Base-by-base conservation (phyloP, 2,113 vertebrate genomes). In the Chloebia gouldiae region DNA sequence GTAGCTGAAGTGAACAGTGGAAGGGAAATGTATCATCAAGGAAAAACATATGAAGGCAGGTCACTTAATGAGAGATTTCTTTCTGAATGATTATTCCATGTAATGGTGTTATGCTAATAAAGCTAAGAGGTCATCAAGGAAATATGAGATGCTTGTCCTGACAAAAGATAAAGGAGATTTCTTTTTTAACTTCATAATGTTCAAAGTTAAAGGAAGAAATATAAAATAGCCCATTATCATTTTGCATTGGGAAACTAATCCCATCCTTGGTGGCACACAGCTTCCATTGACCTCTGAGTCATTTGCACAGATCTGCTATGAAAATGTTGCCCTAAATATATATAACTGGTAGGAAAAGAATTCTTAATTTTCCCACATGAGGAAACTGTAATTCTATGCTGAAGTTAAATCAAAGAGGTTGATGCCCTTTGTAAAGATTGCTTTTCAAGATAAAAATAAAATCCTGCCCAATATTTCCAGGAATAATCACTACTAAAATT, bases 131-230 rank as follows among this genome's bases (percentile, higher is more conserved):
- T 92, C 42, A 84, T 69, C 57, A 93, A 76, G 39, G 37, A 84
- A 87, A 78, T 59, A 11, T 56, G 31, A 93, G 39, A 64, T 77
- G 10, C 50, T 95, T 94, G 40, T 76, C 45, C 61, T 83, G 40
- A 92, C 27, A 76, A 91, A 87, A 89, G 42, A 9, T 64, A 80
- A 66, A 90, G 37, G 30, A 53, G 13, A 65, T 72, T 2, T 49
- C 31, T 71, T 78, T 85, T 80, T 88, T 42, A 80, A 77, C 10
- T 50, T 80, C 35, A 42, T 95, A 77, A 82, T 54, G 2, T 73
- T 92, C 27, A 77, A 77, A 95, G 53, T 40, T 65, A 70, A 65
- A 88, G 27, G 39, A 79, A 95, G 70, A 78, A 91, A 92, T 92
- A 78, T 61, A 93, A 92, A 95, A 75, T 47, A 75, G 27, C 3